These are phyloP conservation scores for Pollenia griseotomentosa DNA, from an alignment of 2,888 invertebrate genomes.

Conservation along the genomic window DNA sequence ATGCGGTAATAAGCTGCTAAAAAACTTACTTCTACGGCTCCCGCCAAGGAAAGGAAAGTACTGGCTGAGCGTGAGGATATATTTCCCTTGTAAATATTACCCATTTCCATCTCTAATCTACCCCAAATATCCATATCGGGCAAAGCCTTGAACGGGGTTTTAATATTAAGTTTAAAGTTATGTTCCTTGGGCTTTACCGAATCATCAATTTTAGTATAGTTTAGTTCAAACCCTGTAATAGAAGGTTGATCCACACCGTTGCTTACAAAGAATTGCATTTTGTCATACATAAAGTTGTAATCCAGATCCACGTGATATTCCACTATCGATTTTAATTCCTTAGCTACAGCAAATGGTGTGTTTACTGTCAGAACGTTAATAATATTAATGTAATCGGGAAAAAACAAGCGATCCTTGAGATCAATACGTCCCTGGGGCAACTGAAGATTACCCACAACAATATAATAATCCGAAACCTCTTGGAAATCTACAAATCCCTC, in stretches of 20 bases:
- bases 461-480: conserved; percentile 85
- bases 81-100: conserved; percentile 85
- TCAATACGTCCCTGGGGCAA: conserved; percentile 86
- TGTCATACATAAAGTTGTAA: conserved; percentile 84
- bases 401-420: conserved; percentile 86
- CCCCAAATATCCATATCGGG: conserved; percentile 84
- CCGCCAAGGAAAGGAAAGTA: conserved; percentile 85
- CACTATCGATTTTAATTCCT: conserved; percentile 85
- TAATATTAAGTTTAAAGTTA: conserved; percentile 85
- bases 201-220: conserved; percentile 85
- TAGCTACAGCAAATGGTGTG: conserved; percentile 85
- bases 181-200: conserved; percentile 84
- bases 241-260: conserved; percentile 79
- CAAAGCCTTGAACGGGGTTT: conserved; percentile 86
- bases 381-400: conserved; percentile 84
- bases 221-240: conserved; percentile 84
- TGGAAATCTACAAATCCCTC: conserved; percentile 86
- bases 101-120: conserved; percentile 84
- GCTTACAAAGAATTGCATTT: conserved; percentile 84
- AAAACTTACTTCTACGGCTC: conserved; percentile 85
- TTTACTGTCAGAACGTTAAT: conserved; percentile 86
- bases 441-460: conserved; percentile 84
- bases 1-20: not conserved
- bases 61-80: conserved; percentile 85
- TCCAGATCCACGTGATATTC: conserved; percentile 85